Evolutionary conservation across 2,113 vertebrate species (phyloP), one percentile per base, ranked within the genome.

Genomic region (Chlamydotis undulata): DNA sequence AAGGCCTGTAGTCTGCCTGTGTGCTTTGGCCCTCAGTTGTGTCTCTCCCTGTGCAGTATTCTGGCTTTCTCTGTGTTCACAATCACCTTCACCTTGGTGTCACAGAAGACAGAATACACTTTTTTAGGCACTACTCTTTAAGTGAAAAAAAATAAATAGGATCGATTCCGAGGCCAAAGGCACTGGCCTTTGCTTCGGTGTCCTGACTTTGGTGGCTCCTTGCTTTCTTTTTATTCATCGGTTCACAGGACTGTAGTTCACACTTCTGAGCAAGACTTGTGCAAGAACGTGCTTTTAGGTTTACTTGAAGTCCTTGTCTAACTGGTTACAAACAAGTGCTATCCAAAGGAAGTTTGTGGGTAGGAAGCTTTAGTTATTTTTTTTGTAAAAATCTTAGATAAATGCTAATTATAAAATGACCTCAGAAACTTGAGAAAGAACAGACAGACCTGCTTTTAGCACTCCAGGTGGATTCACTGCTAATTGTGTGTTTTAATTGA

Each of bases 401-500:
- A 92, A 59, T 87, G 80, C 88, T 95, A 95, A 94, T 92, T 93
- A 92, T 96, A 97, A 96, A 95, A 74, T 83, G 64, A 93, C 88
- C 94, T 95, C 88, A 89, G 84, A 96, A 96, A 96, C 91, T 71
- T 95, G 89, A 90, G 93, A 93, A 89, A 87, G 89, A 93, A 94
- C 92, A 94, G 93, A 83, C 60, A 87, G 88, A 94, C 75, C 95
- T 89, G 57, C 83, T 96, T 96, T 95, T 92, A 90, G 59, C 90
- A 90, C 86, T 93, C 89, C 92, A 93, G 90, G 92, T 96, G 94
- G 94, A 93, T 89, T 96, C 47, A 29, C 68, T 95, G 83, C 88
- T 93, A 88, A 93, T 78, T 71, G 83, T 84, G 37, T 88, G 22
- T 78, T 94, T 95, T 88, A 95, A 94, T 79, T 96, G 92, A 91